These are phyloP conservation scores for Aselliscus stoliczkanus DNA, from an alignment of 2,797 vertebrate species.

Conservation along the genomic window DNA sequence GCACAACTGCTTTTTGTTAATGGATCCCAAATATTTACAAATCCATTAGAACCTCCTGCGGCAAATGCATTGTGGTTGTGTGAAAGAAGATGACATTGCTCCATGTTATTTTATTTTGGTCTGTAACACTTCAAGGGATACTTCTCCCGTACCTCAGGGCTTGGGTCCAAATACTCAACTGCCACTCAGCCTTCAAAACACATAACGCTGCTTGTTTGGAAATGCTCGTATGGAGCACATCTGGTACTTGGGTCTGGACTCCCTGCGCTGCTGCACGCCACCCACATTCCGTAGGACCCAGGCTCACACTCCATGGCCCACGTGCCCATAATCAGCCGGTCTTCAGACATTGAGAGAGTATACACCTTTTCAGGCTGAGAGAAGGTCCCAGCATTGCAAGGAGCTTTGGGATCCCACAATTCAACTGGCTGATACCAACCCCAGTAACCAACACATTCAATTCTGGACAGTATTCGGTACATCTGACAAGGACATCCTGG, in stretches of 20 bases:
- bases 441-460: slow-evolving; percentile 98
- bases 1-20: slow-evolving; percentile 95
- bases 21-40: slow-evolving; percentile 97
- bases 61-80: slow-evolving; percentile 95
- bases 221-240: slow-evolving; percentile 95
- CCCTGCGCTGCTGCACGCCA: slow-evolving; percentile 92
- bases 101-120: slow-evolving; percentile 95
- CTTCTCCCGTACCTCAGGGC: slow-evolving; percentile 96
- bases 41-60: slow-evolving; percentile 96
- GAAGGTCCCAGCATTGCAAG: slow-evolving; percentile 96
- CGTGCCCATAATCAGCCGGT: slow-evolving; percentile 39
- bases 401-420: slow-evolving; percentile 94
- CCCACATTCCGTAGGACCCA: slow-evolving; percentile 98
- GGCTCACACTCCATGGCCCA: slow-evolving; percentile 89
- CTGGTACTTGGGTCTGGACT: slow-evolving; percentile 97
- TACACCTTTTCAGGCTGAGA: slow-evolving; percentile 98
- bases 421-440: slow-evolving; percentile 95
- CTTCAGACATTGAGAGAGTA: slow-evolving; percentile 90
- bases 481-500: slow-evolving; percentile 94
- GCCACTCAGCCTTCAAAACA: slow-evolving; percentile 95
- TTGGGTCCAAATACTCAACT: slow-evolving; percentile 96
- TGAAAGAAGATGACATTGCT: slow-evolving; percentile 98
- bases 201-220: slow-evolving; percentile 97
- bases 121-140: slow-evolving; percentile 98
- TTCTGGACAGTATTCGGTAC: slow-evolving; percentile 96